Percentiles rank a stretch among this genome's conserved stretches.
Conservation (phyloP, 2,797 vertebrate genomes). For the Sciurus vulgaris region DNA sequence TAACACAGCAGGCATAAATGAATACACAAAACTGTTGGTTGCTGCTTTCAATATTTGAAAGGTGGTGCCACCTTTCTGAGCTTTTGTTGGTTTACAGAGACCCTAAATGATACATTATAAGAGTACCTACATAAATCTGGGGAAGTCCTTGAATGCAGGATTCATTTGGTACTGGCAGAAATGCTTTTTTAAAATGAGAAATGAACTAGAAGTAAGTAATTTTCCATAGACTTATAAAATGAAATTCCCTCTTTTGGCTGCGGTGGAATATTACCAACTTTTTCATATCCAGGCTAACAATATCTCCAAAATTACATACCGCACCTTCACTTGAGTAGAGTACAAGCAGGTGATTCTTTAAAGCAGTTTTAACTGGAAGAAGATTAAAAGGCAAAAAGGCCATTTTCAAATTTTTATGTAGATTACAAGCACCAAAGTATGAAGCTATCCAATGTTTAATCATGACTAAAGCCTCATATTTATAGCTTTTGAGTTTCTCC, state of each 20-base stretch:
- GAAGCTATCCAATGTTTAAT: conserved; percentile 44
- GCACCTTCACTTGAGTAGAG: conserved; percentile 11
- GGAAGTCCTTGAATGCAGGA: conserved; percentile 15
- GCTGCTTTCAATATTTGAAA: conserved; percentile 49
- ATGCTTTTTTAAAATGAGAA: conserved; percentile 68
- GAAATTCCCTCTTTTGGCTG: conserved; percentile 27
- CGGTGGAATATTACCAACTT: conserved; percentile 7
- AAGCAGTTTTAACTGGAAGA: conserved; percentile 56
- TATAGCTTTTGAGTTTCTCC: conserved; percentile 30
- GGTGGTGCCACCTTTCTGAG: conserved; percentile 6
- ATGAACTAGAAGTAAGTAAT: conserved; percentile 53
- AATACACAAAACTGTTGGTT: neutral
- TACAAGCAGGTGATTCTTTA: conserved; percentile 52
- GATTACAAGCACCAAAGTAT: neutral
- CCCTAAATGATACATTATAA: conserved; percentile 54
- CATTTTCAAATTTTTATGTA: conserved; percentile 64
- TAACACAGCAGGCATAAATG: neutral
- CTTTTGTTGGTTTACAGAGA: conserved; percentile 50
- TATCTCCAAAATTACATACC: conserved; percentile 27
- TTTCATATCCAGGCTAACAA: conserved; percentile 32
- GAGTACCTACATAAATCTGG: conserved; percentile 44
- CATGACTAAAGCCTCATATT: neutral
- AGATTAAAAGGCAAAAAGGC: conserved; percentile 55
- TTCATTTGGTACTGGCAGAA: conserved; percentile 53
- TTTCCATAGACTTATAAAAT: conserved; percentile 55